Evolutionary conservation across 1,140 invertebrate genomes (phyloP).

Genomic region (Scaptomyza graminum): DNA sequence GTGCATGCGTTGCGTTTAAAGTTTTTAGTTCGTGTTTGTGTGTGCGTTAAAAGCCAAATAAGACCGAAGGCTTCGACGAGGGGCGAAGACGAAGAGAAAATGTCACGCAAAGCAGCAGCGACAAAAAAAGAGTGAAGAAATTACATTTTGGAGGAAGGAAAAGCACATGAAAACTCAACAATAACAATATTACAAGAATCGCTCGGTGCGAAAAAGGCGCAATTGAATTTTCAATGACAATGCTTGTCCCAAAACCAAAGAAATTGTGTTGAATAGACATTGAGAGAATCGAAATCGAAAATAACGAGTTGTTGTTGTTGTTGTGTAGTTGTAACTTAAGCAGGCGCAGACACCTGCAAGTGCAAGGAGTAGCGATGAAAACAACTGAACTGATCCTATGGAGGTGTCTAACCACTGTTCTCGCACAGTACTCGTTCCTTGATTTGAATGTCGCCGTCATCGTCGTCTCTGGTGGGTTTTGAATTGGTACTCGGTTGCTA

Average conservation of each 20-base stretch:
- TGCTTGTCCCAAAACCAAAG: conserved; percentile 12
- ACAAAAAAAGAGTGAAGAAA: conserved; percentile 78
- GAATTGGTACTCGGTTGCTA: conserved; percentile 81
- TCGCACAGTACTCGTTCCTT: conserved; percentile 49
- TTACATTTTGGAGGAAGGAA: conserved; percentile 61
- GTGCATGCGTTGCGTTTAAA: conserved; percentile 34
- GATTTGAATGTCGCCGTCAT: conserved; percentile 74
- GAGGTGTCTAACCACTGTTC: conserved; percentile 42
- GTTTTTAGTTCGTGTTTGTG: conserved; percentile 34
- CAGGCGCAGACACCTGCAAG: conserved; percentile 66
- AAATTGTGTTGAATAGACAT: conserved; percentile 33
- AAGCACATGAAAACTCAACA: conserved; percentile 51
- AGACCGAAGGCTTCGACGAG: conserved; percentile 51
- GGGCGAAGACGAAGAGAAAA: conserved; percentile 75
- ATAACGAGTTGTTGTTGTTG: conserved; percentile 43
- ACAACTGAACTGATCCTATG: conserved; percentile 60
- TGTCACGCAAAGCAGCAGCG: conserved; percentile 77
- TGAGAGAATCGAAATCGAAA: conserved; percentile 51
- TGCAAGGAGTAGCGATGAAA: conserved; percentile 64
- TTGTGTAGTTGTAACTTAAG: conserved; percentile 58
- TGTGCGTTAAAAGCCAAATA: conserved; percentile 58
- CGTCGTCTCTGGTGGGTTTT: conserved; percentile 73
- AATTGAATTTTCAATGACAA: conserved; percentile 40
- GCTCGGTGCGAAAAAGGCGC: conserved; percentile 38
- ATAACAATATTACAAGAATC: conserved; percentile 49